Conservation (phyloP, 1,140 invertebrate genomes). For the Drosophila kanapiae region DNA sequence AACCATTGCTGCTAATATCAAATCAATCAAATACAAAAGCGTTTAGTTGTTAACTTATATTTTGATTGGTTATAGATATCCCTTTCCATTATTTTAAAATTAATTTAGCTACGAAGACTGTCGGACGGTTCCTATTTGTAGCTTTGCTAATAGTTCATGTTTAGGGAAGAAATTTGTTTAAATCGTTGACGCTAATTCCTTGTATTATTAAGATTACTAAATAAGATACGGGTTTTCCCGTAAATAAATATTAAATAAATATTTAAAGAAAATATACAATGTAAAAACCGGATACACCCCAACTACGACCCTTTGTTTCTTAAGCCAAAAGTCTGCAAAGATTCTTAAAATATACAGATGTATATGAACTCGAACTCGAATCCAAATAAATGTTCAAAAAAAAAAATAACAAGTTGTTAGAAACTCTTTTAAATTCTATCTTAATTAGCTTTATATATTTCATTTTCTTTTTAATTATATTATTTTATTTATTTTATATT, state of each 20-base stretch:
- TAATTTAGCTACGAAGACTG: not conserved
- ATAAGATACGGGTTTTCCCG: too few relatives aligned
- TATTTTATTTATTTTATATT: too few relatives aligned
- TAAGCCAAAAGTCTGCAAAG: not conserved
- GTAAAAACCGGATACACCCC: not conserved
- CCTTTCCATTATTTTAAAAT: not conserved
- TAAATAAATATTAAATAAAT: too few relatives aligned
- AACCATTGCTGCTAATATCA: not conserved
- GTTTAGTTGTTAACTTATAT: not conserved
- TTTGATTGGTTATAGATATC: not conserved
- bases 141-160: not conserved
- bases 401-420: not conserved
- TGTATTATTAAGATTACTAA: not conserved
- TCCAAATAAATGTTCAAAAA: not conserved
- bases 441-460: too few relatives aligned
- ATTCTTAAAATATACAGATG: not conserved
- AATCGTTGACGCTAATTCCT: not conserved
- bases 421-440: too few relatives aligned
- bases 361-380: not conserved
- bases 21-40: not conserved
- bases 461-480: too few relatives aligned
- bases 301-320: not conserved
- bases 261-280: not conserved
- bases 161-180: too few relatives aligned
- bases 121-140: not conserved